Base-by-base conservation (phyloP, 1,140 invertebrate species). In the Drosophila kepulauana region DNA sequence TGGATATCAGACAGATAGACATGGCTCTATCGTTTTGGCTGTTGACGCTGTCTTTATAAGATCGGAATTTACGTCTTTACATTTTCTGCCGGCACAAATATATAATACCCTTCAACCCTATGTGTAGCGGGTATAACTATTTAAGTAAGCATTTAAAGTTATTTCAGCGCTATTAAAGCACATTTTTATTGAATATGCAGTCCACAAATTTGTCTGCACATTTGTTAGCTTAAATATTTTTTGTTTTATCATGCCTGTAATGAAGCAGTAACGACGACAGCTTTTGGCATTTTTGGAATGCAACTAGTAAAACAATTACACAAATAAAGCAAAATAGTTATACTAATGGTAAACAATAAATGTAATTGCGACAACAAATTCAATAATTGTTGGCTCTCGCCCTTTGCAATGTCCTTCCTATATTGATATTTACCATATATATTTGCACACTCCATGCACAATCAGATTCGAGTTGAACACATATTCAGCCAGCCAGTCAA, bases 281-380 rank as follows among this genome's bases (percentile, higher is more conserved):
- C 20, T 3, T 4, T 25, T 41, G 8, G 38, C 38, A 41, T 41
- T 11, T 25, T 1, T 43, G 41, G 11, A n/a, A 43, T 43, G 41
- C 11, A 43, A 43, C 41, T 43, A 10, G 35, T 38, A 13, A 43
- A 43, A 43, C 41, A 43, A 43, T 43, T 43, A 43, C n/a, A 7
- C 41, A 43, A n/a, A 43, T 43, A 43, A 15, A 54, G 13, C 16
- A 25, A 25, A 25, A 28, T 49, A 11, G 28, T 57, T 57, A 41
- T 11, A 11, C 13, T 38, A 20, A 57, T 38, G 33, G 54, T 11
- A 43, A 52, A 20, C 49, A 54, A 16, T 54, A 35, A 54, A 54
- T 33, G 51, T 54, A 54, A 54, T 52, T 54, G 51, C n/a, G n/a
- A 33, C 51, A 54, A 33, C 48, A 43, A 35, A n/a, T 64, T 51